Percentiles rank a stretch among this genome's conserved stretches.
Conservation (phyloP, 2,797 vertebrate genomes). For the Acrossocheilus wenchowensis region DNA sequence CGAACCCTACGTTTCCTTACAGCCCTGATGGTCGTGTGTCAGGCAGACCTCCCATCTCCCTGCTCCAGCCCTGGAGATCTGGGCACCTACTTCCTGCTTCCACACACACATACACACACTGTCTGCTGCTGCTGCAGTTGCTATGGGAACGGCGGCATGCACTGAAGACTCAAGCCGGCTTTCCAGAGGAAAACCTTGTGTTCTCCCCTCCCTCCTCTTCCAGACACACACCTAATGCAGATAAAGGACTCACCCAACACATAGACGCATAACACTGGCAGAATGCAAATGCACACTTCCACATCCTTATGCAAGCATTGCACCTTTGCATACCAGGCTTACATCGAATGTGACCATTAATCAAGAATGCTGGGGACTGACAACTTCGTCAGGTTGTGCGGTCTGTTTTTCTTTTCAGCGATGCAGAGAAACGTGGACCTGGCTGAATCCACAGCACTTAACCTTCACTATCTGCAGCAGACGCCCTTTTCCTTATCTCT, state of each 20-base stretch:
- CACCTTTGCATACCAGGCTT: slow-evolving; percentile 15
- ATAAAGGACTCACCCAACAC: slow-evolving; percentile 21
- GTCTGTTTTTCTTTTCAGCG: not conserved
- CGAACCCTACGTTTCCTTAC: slow-evolving; percentile 1
- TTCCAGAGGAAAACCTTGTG: slow-evolving; percentile 63
- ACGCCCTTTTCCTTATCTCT: slow-evolving; percentile 19
- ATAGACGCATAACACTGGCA: not conserved
- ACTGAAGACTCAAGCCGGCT: slow-evolving; percentile 75
- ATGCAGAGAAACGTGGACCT: slow-evolving; percentile 6
- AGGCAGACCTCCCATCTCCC: slow-evolving; percentile 70
- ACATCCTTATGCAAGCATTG: not conserved
- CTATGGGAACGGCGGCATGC: slow-evolving; percentile 82
- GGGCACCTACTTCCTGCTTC: slow-evolving; percentile 56
- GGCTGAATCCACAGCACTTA: slow-evolving; percentile 43
- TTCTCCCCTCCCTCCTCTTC: slow-evolving; percentile 39
- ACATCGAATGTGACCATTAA: not conserved
- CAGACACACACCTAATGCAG: slow-evolving; percentile 43
- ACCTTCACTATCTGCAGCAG: slow-evolving; percentile 43
- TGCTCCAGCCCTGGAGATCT: slow-evolving; percentile 64
- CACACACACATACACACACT: slow-evolving; percentile 72
- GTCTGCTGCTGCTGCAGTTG: slow-evolving; percentile 78
- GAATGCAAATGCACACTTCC: slow-evolving; percentile 18
- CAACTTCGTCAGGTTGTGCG: not conserved
- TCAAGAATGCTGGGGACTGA: not conserved
- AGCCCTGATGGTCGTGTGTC: slow-evolving; percentile 23